phyloP scores from a whole-genome alignment of 64 coral and sea anemone genomes.

The Actinia tenebrosa region DNA sequence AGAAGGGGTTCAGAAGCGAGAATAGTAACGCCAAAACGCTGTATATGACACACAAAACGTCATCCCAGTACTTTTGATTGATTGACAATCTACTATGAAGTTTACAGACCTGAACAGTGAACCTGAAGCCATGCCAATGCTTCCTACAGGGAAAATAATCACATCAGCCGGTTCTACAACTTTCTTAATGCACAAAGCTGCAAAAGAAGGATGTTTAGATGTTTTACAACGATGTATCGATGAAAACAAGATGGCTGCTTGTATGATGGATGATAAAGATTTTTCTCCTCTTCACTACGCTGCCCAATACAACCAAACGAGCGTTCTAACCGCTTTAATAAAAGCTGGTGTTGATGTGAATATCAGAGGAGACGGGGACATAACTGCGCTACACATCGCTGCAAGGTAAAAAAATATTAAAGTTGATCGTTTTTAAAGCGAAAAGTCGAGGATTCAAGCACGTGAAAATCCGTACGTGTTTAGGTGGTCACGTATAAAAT shows the following conservation, averaged over 20 bases:
- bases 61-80: too few relatives aligned
- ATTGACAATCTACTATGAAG: background rate
- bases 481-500: background rate
- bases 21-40: too few relatives aligned
- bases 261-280: slow-evolving; percentile 26
- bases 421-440: background rate
- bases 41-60: too few relatives aligned
- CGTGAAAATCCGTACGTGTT: background rate
- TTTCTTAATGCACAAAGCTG: background rate
- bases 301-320: slow-evolving; percentile 21
- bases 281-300: slow-evolving; percentile 38
- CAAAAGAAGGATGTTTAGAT: background rate
- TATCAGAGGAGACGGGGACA: slow-evolving; percentile 16
- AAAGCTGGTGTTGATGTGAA: slow-evolving; percentile 25
- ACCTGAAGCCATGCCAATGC: background rate
- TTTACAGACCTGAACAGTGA: background rate
- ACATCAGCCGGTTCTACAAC: background rate
- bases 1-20: too few relatives aligned
- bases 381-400: slow-evolving; percentile 45
- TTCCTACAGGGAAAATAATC: background rate
- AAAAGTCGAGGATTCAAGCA: background rate
- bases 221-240: background rate
- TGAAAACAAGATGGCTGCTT: background rate
- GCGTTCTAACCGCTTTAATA: slow-evolving; percentile 16
- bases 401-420: slow-evolving; percentile 20